Conservation (phyloP, 2,797 vertebrate genomes). For the Labroides dimidiatus region DNA sequence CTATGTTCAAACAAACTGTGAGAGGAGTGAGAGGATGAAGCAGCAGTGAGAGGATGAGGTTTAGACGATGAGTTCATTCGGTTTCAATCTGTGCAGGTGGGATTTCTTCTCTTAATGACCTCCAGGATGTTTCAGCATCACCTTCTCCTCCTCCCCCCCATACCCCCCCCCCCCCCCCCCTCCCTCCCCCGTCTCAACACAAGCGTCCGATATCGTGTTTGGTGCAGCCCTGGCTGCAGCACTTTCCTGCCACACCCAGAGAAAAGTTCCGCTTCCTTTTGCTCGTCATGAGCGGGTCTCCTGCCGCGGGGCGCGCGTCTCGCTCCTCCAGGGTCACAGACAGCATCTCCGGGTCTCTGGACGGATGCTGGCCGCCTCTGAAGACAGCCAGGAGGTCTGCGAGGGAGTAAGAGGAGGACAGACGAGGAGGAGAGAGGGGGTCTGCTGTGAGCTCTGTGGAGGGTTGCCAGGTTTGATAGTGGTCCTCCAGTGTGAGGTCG, state of each 20-base stretch:
- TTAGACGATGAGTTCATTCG: background rate
- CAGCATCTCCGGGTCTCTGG: background rate
- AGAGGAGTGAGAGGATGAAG: slow-evolving; percentile 10
- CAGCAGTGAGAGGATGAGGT: background rate
- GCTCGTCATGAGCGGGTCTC: slow-evolving; percentile 59
- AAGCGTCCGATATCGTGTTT: slow-evolving; percentile 87
- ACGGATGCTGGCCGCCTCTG: slow-evolving; percentile 22
- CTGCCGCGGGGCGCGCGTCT: slow-evolving; percentile 12
- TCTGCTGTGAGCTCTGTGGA: slow-evolving; percentile 20
- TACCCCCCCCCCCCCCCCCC: background rate
- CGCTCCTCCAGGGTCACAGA: slow-evolving; percentile 17
- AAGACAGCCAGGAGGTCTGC: slow-evolving; percentile 73
- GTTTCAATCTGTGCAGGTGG: slow-evolving; percentile 6
- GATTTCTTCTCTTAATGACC: background rate
- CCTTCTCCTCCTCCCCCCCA: too few relatives aligned
- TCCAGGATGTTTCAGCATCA: too few relatives aligned
- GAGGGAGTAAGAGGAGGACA: slow-evolving; percentile 58
- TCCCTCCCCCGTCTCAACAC: slow-evolving; percentile 82
- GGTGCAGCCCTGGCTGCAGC: slow-evolving; percentile 90
- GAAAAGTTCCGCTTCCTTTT: slow-evolving; percentile 85
- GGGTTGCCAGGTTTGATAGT: slow-evolving; percentile 42
- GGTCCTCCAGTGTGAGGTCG: slow-evolving; percentile 40
- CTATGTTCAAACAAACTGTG: slow-evolving; percentile 20
- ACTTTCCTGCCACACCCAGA: slow-evolving; percentile 84
- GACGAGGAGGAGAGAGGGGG: slow-evolving; percentile 16